These are phyloP conservation scores for Drosophila nasuta DNA, from an alignment of 1,140 invertebrate genomes.

Conservation along the genomic window DNA sequence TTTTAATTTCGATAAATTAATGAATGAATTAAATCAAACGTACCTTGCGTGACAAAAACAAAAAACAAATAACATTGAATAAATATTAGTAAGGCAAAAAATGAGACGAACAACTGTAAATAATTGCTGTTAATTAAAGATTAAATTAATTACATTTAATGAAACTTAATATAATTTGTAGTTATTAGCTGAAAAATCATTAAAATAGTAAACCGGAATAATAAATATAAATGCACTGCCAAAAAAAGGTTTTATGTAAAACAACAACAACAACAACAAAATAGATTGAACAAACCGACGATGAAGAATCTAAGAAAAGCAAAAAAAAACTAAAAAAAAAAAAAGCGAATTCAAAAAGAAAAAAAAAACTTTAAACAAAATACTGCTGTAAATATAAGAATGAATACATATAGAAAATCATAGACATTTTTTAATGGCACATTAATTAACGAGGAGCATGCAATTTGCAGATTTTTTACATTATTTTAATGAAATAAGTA, in stretches of 20 bases:
- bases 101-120: constrained; percentile 62
- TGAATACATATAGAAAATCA: constrained; percentile 81
- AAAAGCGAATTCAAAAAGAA: constrained; percentile 26
- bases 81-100: constrained; percentile 34
- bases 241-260: constrained; percentile 82
- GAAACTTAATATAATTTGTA: constrained; percentile 69
- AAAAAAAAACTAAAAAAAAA: constrained; percentile 20
- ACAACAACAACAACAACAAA: constrained; percentile 63
- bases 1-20: constrained; percentile 49
- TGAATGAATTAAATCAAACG: constrained; percentile 67
- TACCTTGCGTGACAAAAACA: constrained; percentile 75
- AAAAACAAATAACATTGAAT: constrained; percentile 1
- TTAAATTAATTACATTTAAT: constrained; percentile 63
- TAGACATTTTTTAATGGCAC: constrained; percentile 82
- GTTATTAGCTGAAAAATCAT: constrained; percentile 67
- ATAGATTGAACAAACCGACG: constrained; percentile 45
- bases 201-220: constrained; percentile 72
- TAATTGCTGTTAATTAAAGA: constrained; percentile 80
- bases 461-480: constrained; percentile 80
- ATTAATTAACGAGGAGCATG: constrained; percentile 74
- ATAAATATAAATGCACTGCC: constrained; percentile 84
- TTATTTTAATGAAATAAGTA: constrained; percentile 76
- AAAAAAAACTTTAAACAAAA: constrained; percentile 44
- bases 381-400: constrained; percentile 84
- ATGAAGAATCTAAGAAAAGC: constrained; percentile 33